Evolutionary conservation across 2,113 vertebrate species (phyloP).

Genomic region (Urocynchramus pylzowi): DNA sequence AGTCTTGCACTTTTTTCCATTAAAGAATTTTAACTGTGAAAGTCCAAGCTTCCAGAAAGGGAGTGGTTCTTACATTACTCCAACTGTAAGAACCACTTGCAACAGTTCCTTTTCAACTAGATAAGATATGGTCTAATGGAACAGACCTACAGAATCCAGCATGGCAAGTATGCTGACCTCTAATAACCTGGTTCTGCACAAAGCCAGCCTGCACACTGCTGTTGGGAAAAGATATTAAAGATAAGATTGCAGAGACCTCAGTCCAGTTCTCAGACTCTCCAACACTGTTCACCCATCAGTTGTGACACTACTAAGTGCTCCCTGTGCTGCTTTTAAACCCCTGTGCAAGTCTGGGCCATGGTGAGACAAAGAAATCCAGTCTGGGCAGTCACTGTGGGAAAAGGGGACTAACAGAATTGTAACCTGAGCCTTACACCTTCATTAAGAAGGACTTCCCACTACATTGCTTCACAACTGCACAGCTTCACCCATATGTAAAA

Average conservation of each 20-base stretch:
- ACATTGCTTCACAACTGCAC: background rate
- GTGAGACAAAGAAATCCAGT: background rate
- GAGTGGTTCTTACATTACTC: background rate
- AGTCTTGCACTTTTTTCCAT: background rate
- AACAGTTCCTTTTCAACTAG: background rate
- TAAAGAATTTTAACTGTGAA: background rate
- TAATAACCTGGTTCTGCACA: background rate
- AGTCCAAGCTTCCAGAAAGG: background rate
- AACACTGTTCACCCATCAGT: fast-evolving
- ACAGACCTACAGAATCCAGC: background rate
- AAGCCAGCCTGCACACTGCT: background rate
- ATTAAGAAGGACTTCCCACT: background rate
- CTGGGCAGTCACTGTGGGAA: background rate
- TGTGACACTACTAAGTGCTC: background rate
- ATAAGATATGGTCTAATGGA: slow-evolving; percentile 10
- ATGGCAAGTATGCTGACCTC: background rate
- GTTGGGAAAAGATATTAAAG: background rate
- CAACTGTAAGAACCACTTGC: background rate
- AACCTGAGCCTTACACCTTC: background rate
- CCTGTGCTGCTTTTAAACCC: background rate
- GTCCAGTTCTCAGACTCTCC: background rate
- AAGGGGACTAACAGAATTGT: background rate
- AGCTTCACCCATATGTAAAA: background rate
- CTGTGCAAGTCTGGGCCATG: background rate
- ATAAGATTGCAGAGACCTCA: background rate